Conservation (phyloP, 2,797 vertebrate species). For the Neomorphus geoffroyi region DNA sequence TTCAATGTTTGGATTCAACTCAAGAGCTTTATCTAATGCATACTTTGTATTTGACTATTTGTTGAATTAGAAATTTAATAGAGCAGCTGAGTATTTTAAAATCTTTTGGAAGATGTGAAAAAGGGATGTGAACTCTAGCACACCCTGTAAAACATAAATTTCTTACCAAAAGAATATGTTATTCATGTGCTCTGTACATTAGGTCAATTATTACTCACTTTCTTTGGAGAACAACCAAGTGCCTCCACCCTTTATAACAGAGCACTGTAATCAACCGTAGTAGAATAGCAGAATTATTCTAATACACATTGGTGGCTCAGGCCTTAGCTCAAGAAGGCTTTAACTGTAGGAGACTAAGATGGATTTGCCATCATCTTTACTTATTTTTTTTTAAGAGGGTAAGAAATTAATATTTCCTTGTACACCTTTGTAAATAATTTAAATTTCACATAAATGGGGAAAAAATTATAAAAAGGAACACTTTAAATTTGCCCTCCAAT, state of each 20-base stretch:
- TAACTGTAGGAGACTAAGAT: constrained; percentile 32
- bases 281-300: constrained; percentile 60
- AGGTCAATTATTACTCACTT: constrained; percentile 84
- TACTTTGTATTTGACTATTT: constrained; percentile 68
- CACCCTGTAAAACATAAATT: constrained; percentile 76
- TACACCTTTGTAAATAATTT: constrained; percentile 60
- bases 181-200: constrained; percentile 82
- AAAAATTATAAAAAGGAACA: constrained; percentile 47
- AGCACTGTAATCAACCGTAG: constrained; percentile 71
- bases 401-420: constrained; percentile 39
- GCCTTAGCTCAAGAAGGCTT: constrained; percentile 30
- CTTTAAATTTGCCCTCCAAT: constrained; percentile 52
- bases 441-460: constrained; percentile 57
- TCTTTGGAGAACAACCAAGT: constrained; percentile 77
- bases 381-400: background rate
- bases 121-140: constrained; percentile 78
- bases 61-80: constrained; percentile 73
- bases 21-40: constrained; percentile 64
- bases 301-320: constrained; percentile 42
- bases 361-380: constrained; percentile 50
- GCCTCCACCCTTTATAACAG: constrained; percentile 77
- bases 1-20: constrained; percentile 58
- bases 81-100: constrained; percentile 77
- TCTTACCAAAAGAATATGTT: constrained; percentile 79
- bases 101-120: constrained; percentile 78